Base-by-base conservation (phyloP, 2,888 invertebrate species). In the Herminia tarsipennalis region DNA sequence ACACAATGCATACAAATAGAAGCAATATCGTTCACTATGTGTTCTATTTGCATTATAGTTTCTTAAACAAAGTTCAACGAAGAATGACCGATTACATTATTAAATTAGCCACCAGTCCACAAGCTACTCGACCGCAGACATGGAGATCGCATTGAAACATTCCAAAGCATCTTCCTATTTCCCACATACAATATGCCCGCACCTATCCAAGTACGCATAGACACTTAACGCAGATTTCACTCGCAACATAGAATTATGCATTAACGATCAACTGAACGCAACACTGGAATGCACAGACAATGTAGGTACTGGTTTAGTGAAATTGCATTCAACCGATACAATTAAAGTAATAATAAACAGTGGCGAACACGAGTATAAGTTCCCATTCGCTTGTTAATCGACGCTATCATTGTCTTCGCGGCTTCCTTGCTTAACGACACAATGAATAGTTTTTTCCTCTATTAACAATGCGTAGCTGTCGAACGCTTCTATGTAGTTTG, bases 281-380 rank as follows among this genome's bases (percentile, higher is more conserved):
- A 74, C 68, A 74, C 72, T 72, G 80, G 82, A 76, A 84, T 86
- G 83, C 76, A 73, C 57, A 72, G 74, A 87, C 83, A 84, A 85
- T 83, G 81, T 78, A 80, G 76, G n/a, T n/a, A n/a, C 66, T 17
- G 64, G 67, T 72, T 72, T 75, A 82, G 83, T 83, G 84, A 83
- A 87, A 86, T 86, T 81, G 82, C 81, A 82, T 82, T 81, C 75
- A 81, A 76, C 74, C 81, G 84, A 83, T 85, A 86, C 85, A 86
- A 89, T 86, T 88, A 86, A 83, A 83, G 81, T 81, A 81, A 85
- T 81, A 81, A 85, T 87, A 85, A 84, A 81, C 75, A 77, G 78
- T 73, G 70, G 68, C 73, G 71, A 76, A 76, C 76, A 71, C 73
- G 73, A 74, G 76, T 83, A 81, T 77, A 78, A 73, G 76, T 87